Conservation (phyloP, 1,140 invertebrate genomes). For the Camponotus vicinus region DNA sequence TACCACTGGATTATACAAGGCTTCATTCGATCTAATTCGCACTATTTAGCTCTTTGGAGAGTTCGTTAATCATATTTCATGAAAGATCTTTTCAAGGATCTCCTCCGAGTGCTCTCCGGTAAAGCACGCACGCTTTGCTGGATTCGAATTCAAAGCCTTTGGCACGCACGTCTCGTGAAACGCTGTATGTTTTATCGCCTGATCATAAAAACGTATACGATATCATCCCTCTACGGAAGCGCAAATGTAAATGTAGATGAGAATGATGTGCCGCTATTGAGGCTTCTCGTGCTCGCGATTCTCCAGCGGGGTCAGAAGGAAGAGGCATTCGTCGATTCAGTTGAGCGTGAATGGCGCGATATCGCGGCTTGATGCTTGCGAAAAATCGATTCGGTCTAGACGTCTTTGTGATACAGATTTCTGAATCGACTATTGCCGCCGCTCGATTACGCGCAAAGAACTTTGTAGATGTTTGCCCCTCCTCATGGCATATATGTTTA, state of each 20-base stretch:
- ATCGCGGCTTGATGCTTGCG: slow-evolving; percentile 35
- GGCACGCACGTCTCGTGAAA: slow-evolving; percentile 27
- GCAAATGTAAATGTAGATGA: slow-evolving; percentile 44
- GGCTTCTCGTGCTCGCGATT: slow-evolving; percentile 40
- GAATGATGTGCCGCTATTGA: slow-evolving; percentile 30
- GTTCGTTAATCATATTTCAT: slow-evolving; percentile 32
- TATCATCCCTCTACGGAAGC: not conserved
- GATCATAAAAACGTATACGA: slow-evolving; percentile 28
- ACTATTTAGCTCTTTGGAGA: not conserved
- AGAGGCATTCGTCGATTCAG: slow-evolving; percentile 47
- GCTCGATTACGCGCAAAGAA: slow-evolving; percentile 50
- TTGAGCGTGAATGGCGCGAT: slow-evolving; percentile 54
- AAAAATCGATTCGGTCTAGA: slow-evolving; percentile 62
- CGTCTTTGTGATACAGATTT: slow-evolving; percentile 57
- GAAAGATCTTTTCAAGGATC: slow-evolving; percentile 6
- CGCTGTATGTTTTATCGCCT: slow-evolving; percentile 33
- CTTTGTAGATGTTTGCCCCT: slow-evolving; percentile 2
- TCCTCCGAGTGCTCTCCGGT: not conserved
- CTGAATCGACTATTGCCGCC: slow-evolving; percentile 10
- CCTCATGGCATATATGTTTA: not conserved
- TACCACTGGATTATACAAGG: too few species aligned
- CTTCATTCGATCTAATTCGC: not conserved
- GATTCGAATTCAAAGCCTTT: slow-evolving; percentile 51
- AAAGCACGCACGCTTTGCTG: too few species aligned
- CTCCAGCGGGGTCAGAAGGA: slow-evolving; percentile 42